These are phyloP conservation scores for Epinephelus fuscoguttatus DNA, from an alignment of 2,113 vertebrate genomes.

Conservation along the genomic window DNA sequence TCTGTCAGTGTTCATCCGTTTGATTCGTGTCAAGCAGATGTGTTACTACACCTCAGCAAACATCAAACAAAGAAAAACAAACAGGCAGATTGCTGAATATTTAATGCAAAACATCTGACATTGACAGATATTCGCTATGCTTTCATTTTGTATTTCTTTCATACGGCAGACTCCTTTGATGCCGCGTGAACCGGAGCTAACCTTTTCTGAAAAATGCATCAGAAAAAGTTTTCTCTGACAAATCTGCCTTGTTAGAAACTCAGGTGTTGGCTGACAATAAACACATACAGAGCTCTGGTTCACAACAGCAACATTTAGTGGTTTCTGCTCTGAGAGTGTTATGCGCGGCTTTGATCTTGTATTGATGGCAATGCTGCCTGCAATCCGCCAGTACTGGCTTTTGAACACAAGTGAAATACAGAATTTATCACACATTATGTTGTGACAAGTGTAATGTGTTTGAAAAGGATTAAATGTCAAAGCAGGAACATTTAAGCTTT, in stretches of 20 bases:
- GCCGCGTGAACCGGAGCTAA: conserved; percentile 38
- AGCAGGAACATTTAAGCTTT: conserved; percentile 10
- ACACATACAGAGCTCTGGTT: neutral
- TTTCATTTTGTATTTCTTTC: conserved; percentile 63
- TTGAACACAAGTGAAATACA: conserved; percentile 3
- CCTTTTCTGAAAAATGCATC: conserved; percentile 50
- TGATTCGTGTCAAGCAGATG: conserved; percentile 53
- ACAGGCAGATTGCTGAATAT: conserved; percentile 59
- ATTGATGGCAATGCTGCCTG: neutral
- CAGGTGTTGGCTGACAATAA: conserved; percentile 39
- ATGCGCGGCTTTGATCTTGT: conserved; percentile 29
- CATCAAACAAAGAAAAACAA: conserved; percentile 64
- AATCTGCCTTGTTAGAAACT: conserved; percentile 55
- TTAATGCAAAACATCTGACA: conserved; percentile 61
- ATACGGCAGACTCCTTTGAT: conserved; percentile 52
- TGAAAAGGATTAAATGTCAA: neutral
- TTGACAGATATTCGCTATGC: conserved; percentile 42
- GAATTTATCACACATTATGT: neutral
- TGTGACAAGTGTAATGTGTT: neutral
- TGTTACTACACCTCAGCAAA: conserved; percentile 47
- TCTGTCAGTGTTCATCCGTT: conserved; percentile 24
- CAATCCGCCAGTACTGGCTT: neutral
- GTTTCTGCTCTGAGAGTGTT: neutral
- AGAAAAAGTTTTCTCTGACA: conserved; percentile 48
- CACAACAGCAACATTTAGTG: conserved; percentile 31